Evolutionary conservation across 2,888 invertebrate genomes (phyloP).

Genomic region (Aporophyla lueneburgensis): DNA sequence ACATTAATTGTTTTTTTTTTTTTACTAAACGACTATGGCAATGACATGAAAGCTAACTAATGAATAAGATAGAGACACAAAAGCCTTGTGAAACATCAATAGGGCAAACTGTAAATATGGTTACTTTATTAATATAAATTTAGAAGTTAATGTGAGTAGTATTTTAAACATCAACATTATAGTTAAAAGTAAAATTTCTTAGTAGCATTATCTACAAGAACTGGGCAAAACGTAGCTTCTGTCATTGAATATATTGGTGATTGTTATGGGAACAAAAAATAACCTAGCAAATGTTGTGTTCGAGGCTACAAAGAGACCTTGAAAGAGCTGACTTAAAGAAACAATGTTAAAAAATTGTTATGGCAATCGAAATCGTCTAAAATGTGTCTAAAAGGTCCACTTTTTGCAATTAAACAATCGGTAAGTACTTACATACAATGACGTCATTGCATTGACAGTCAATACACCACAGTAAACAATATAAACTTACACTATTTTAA

Average conservation of each 20-base stretch:
- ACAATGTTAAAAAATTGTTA: constrained; percentile 18
- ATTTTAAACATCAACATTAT: neutral
- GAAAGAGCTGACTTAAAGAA: constrained; percentile 60
- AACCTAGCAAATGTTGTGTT: constrained; percentile 77
- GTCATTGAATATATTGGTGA: constrained; percentile 61
- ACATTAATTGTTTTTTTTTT: constrained; percentile 1
- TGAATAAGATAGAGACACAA: neutral
- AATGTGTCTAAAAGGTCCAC: constrained; percentile 5
- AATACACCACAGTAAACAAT: constrained; percentile 88
- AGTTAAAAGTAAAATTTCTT: neutral
- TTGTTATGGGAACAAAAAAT: constrained; percentile 77
- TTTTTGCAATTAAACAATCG: constrained; percentile 58
- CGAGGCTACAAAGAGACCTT: constrained; percentile 78
- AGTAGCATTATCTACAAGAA: constrained; percentile 4
- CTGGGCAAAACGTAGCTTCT: constrained; percentile 31
- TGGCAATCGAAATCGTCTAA: neutral
- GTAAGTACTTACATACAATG: constrained; percentile 78
- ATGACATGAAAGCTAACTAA: neutral
- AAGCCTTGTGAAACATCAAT: constrained; percentile 5
- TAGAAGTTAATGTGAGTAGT: neutral
- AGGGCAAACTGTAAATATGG: neutral
- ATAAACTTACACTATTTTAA: constrained; percentile 41
- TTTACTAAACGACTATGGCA: neutral
- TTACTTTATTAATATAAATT: neutral
- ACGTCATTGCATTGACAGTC: constrained; percentile 90